Conservation (phyloP, 2,888 invertebrate species). For the Ptilodon capucinus region DNA sequence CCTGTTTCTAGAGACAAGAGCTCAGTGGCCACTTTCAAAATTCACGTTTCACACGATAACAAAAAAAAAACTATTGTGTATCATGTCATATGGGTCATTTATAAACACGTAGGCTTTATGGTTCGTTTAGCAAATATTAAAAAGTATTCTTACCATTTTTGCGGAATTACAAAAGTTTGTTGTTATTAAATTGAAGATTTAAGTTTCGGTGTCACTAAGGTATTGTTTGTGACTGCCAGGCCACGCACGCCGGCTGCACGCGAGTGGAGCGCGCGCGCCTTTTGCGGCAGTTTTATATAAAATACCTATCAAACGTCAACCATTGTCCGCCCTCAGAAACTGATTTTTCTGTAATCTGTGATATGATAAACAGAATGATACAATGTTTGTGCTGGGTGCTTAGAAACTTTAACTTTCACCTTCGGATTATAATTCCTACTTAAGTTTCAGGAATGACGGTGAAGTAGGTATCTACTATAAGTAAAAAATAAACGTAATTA, state of each 20-base stretch:
- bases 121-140: not conserved
- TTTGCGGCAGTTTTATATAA: slow-evolving; percentile 52
- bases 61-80: too few relatives aligned
- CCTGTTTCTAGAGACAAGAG: too few relatives aligned
- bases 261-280: slow-evolving; percentile 38
- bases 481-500: too few relatives aligned
- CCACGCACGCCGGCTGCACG: slow-evolving; percentile 34
- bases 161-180: slow-evolving; percentile 11
- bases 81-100: too few relatives aligned
- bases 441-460: too few relatives aligned
- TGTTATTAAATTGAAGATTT: not conserved
- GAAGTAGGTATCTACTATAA: too few relatives aligned
- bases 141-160: slow-evolving; percentile 29
- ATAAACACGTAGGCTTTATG: too few relatives aligned
- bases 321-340: not conserved
- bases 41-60: too few relatives aligned
- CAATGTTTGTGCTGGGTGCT: too few relatives aligned
- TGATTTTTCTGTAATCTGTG: not conserved
- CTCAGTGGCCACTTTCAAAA: too few relatives aligned
- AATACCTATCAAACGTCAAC: slow-evolving; percentile 35
- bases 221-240: slow-evolving; percentile 12
- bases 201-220: slow-evolving; percentile 6
- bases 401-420: too few relatives aligned
- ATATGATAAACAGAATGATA: not conserved
- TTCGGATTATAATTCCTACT: too few relatives aligned